Evolutionary conservation across 2,888 invertebrate species (phyloP).

Genomic region (Ochropleura leucogaster): DNA sequence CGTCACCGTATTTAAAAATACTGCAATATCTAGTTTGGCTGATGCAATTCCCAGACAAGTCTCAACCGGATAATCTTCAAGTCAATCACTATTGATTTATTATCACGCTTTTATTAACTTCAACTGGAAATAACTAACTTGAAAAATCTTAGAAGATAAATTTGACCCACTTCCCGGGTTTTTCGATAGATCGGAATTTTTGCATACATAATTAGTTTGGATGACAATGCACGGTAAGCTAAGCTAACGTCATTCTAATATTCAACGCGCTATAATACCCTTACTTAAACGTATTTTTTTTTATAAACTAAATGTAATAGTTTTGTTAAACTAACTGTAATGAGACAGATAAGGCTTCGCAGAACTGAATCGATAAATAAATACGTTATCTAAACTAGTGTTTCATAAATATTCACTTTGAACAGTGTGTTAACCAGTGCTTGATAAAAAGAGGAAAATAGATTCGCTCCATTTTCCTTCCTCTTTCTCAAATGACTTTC

Average conservation of each 20-base stretch:
- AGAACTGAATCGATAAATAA: constrained; percentile 50
- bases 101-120: too few species aligned
- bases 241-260: too few species aligned
- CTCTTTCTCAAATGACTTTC: constrained; percentile 20
- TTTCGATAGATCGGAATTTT: too few species aligned
- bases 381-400: constrained; percentile 44
- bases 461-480: constrained; percentile 8
- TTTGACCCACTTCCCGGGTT: too few species aligned
- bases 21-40: constrained; percentile 31
- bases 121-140: too few species aligned
- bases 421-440: constrained; percentile 41
- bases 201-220: too few species aligned
- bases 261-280: too few species aligned
- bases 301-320: too few species aligned
- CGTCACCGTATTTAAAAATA: constrained; percentile 26
- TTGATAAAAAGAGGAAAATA: constrained; percentile 50
- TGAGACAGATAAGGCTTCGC: constrained; percentile 62
- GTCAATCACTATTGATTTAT: constrained; percentile 63
- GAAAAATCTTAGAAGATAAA: too few species aligned
- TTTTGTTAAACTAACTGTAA: constrained; percentile 61
- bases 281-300: too few species aligned
- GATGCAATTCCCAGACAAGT: constrained; percentile 17
- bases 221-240: too few species aligned
- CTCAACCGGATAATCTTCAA: constrained; percentile 30
- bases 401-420: constrained; percentile 57